Percentiles rank a stretch among this genome's conserved stretches.
These are phyloP conservation scores for Geodia barretti DNA, from an alignment of 37 sponge, comb jelly and placozoan species.

Conservation along the genomic window DNA sequence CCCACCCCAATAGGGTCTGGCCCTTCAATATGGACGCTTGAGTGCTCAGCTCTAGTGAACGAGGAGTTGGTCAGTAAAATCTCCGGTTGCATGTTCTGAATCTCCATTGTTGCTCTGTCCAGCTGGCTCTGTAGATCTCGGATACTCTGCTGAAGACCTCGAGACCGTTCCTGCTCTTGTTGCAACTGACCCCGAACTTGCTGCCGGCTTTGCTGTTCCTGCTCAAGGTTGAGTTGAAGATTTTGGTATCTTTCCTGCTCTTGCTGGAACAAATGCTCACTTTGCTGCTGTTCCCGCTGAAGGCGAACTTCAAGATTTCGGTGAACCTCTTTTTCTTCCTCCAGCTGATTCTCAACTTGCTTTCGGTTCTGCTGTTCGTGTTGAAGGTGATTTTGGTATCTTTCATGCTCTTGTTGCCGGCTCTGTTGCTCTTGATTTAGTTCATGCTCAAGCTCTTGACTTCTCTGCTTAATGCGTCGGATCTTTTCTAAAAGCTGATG, in stretches of 20 bases:
- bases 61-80: not conserved
- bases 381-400: not conserved
- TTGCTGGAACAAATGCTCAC: not conserved
- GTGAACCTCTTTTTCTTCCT: not conserved
- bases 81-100: not conserved
- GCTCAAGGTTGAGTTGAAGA: not conserved
- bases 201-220: not conserved
- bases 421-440: not conserved
- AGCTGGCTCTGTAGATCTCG: not conserved
- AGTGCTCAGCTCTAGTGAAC: not conserved
- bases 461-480: not conserved
- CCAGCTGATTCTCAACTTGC: not conserved
- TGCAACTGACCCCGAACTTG: not conserved
- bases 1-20: slow-evolving; percentile 56
- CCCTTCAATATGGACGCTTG: not conserved
- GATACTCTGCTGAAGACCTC: not conserved
- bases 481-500: too few relatives aligned
- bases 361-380: not conserved
- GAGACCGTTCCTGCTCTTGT: not conserved
- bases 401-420: not conserved
- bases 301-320: not conserved
- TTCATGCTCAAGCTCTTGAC: not conserved
- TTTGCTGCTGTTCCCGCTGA: not conserved
- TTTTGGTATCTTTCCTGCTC: not conserved
- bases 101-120: not conserved